Conservation (phyloP, 2,888 invertebrate species). For the Drosophila neutralis region DNA sequence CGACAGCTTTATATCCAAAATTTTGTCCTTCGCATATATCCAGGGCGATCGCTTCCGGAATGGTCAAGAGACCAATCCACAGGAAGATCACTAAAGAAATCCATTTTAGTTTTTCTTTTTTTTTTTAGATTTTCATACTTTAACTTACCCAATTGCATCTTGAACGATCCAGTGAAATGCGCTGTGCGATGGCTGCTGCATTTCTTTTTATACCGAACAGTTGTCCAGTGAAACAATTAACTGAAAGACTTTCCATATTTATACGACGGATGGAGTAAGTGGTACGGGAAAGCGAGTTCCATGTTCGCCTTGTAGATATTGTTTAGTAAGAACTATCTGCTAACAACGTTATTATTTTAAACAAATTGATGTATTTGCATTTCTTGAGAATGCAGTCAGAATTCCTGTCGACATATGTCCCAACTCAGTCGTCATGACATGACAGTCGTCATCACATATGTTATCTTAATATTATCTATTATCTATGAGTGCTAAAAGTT, state of each 20-base stretch:
- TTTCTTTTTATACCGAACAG: conserved; percentile 53
- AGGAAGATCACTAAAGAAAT: conserved; percentile 46
- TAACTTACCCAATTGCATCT: conserved; percentile 68
- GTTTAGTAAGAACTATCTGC: conserved; percentile 21
- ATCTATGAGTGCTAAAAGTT: neutral
- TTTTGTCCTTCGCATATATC: conserved; percentile 55
- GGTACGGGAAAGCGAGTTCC: conserved; percentile 3
- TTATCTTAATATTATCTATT: neutral
- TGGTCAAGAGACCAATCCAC: conserved; percentile 60
- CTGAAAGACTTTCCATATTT: conserved; percentile 39
- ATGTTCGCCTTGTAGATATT: neutral
- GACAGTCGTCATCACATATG: neutral
- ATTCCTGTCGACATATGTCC: conserved; percentile 33
- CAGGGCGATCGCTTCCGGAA: conserved; percentile 52
- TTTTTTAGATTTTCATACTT: neutral
- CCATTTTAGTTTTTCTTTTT: neutral
- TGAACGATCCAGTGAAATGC: conserved; percentile 46
- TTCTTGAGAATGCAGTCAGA: conserved; percentile 7
- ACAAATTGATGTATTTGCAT: conserved; percentile 34
- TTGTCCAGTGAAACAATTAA: conserved; percentile 30
- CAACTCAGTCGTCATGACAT: neutral
- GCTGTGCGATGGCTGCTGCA: conserved; percentile 1
- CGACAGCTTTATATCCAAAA: conserved; percentile 62
- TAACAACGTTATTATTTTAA: conserved; percentile 49
- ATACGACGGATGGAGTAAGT: conserved; percentile 24